A percentile compares a stretch with the other conserved stretches of the same genome.
Conservation (phyloP, 2,113 vertebrate species). For the Lanius collurio region DNA sequence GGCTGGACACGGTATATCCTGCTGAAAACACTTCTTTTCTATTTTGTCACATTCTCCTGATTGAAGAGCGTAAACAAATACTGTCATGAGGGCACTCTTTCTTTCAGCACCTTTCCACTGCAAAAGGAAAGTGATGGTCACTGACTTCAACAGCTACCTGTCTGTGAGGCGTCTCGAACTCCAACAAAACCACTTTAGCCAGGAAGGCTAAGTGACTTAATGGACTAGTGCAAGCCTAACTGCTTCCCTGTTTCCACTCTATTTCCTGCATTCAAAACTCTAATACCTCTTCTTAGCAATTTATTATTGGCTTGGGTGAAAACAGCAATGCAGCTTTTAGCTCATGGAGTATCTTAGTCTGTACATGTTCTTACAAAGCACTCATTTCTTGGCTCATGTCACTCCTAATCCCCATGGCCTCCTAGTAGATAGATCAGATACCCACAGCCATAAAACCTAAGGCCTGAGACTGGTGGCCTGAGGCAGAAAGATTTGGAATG, state of each 20-base stretch:
- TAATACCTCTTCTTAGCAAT: not conserved
- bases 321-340: not conserved
- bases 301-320: not conserved
- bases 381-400: not conserved
- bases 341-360: not conserved
- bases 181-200: not conserved
- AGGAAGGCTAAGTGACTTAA: not conserved
- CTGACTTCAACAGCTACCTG: not conserved
- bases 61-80: not conserved
- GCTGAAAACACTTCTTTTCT: not conserved
- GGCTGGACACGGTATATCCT: not conserved
- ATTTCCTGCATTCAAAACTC: not conserved
- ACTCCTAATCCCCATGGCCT: not conserved
- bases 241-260: not conserved
- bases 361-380: not conserved
- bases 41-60: not conserved
- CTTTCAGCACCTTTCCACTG: not conserved
- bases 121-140: not conserved
- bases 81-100: not conserved
- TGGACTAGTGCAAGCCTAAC: not conserved
- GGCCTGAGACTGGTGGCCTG: slow-evolving; percentile 2
- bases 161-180: not conserved
- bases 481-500: not conserved
- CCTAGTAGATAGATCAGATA: not conserved
- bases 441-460: not conserved